Conservation (phyloP, 1,140 invertebrate genomes). For the Bilobella aurantiaca region DNA sequence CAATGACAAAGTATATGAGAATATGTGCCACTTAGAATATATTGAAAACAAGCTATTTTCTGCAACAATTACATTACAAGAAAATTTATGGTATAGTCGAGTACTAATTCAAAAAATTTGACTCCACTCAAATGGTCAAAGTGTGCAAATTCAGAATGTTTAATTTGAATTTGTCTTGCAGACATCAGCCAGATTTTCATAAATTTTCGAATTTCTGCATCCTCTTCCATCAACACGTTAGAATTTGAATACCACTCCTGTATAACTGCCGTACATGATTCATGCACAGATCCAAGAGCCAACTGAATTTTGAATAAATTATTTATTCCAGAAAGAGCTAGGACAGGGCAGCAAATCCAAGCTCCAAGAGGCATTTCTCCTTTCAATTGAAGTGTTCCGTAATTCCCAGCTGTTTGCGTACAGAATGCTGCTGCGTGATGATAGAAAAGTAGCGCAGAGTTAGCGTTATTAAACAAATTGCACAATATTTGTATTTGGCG, state of each 20-base stretch:
- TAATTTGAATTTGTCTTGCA: neutral
- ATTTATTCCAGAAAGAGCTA: neutral
- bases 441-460: neutral
- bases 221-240: neutral
- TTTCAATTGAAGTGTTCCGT: neutral
- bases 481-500: neutral
- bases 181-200: neutral
- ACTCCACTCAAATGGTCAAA: neutral
- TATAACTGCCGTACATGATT: neutral
- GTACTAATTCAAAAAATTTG: neutral
- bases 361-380: neutral
- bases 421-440: neutral
- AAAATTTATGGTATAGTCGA: neutral
- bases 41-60: too few relatives aligned
- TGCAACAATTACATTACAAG: neutral
- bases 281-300: neutral
- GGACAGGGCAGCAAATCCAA: neutral
- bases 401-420: neutral
- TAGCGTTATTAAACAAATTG: neutral
- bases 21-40: too few relatives aligned
- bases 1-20: too few relatives aligned
- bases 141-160: neutral
- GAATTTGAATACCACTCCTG: neutral
- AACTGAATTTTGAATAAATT: neutral
- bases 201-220: neutral